These are phyloP conservation scores for Diachasma alloeum DNA, from an alignment of 1,140 invertebrate species.

Conservation along the genomic window DNA sequence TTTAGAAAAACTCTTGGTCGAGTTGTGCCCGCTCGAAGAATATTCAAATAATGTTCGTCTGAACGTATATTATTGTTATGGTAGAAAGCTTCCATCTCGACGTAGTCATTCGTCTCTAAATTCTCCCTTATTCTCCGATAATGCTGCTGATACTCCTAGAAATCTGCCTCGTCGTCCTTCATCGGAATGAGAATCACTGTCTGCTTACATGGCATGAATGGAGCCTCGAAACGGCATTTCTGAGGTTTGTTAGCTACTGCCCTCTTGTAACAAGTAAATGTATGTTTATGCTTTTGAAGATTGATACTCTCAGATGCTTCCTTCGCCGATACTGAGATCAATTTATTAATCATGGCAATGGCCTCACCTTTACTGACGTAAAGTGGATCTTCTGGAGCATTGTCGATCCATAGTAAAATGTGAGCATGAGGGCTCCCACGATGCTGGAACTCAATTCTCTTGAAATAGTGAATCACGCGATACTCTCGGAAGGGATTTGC, in stretches of 20 bases:
- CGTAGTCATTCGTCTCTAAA: too few species aligned
- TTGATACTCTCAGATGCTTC: background rate
- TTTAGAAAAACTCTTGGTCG: too few species aligned
- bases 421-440: conserved; percentile 53
- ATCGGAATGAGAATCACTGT: background rate
- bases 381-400: conserved; percentile 36
- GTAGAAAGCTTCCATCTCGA: too few species aligned
- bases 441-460: conserved; percentile 55
- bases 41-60: background rate
- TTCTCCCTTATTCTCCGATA: too few species aligned
- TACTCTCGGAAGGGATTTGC: conserved; percentile 38
- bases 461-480: conserved; percentile 45
- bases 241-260: background rate
- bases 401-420: conserved; percentile 46
- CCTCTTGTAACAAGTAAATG: background rate
- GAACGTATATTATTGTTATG: background rate
- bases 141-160: too few species aligned
- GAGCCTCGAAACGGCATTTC: background rate
- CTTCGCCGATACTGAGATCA: background rate
- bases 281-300: background rate
- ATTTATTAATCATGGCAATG: background rate
- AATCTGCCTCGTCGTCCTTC: background rate
- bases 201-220: background rate
- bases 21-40: background rate
- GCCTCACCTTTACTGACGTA: background rate